Evolutionary conservation across 2,888 invertebrate genomes (phyloP).

Genomic region (Tetranychus truncatus): DNA sequence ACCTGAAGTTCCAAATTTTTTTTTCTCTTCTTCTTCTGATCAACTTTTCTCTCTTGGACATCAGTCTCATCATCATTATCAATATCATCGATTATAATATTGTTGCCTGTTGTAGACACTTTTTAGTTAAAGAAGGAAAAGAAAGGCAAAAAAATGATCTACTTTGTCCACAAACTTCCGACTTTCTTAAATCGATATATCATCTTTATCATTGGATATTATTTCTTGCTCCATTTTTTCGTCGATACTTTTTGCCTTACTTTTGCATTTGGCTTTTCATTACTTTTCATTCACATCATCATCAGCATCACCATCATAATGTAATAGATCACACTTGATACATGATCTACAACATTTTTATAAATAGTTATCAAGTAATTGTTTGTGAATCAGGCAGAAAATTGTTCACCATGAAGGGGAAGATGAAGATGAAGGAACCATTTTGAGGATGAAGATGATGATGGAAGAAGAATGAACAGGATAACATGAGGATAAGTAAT

Average conservation of each 20-base stretch:
- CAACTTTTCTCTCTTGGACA: background rate
- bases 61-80: background rate
- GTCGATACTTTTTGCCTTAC: background rate
- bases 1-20: background rate
- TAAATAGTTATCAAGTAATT: background rate
- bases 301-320: background rate
- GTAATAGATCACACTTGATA: background rate
- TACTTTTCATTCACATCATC: background rate
- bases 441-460: background rate
- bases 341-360: background rate
- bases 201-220: background rate
- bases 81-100: background rate
- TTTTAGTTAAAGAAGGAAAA: background rate
- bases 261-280: background rate
- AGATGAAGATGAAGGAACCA: background rate
- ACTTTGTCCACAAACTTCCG: background rate
- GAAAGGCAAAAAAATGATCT: background rate
- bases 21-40: background rate
- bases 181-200: background rate
- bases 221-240: background rate
- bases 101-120: background rate
- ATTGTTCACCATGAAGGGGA: background rate
- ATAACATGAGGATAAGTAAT: no score
- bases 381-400: background rate
- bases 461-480: background rate